Evolutionary conservation across 2,888 invertebrate species (phyloP), one percentile per base, ranked within the genome.

Genomic region (Fissipunctia ypsillon): DNA sequence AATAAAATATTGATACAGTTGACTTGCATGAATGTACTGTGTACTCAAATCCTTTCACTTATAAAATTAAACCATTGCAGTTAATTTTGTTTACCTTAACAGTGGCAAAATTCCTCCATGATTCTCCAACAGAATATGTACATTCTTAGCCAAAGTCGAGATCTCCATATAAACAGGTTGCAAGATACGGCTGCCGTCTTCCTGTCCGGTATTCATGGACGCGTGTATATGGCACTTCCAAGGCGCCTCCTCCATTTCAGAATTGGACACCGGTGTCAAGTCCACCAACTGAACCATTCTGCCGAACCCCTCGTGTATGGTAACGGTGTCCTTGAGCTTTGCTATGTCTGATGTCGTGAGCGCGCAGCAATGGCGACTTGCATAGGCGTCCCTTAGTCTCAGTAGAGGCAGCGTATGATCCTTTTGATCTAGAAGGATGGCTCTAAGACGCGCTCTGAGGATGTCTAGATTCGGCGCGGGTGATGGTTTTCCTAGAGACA

Each of bases 331-430:
- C 84, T 97, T 97, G 91, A 99, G 97, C 88, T 97, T 97, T 73
- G 97, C 97, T 61, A 98, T 95, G 82, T 98, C 98, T 0, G 97
- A 97, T 0, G 98, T 97, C 19, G 97, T 97, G 7, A 98, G 96
- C 0, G 98, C 97, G 80, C 97, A 97, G 92, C 98, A 97, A 90
- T 97, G 98, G 14, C 98, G 97, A 85, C 97, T 97, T 84, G 98
- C 98, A 91, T 98, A 98, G 76, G 98, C 97, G 90, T 99, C 98
- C 65, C 98, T 97, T 83, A 99, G 97, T 88, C 98, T 97, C 86
- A 98, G 97, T 0, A 99, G 95, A 0, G 98, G 98, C 84, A 99
- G 75, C 70, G 97, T 96, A 89, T 97, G 97, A 4, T 97, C 97
- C 38, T 98, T 98, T 56, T 98, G 98, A 90, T 98, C 98, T 90